Evolutionary conservation across 2,797 vertebrate species (phyloP), one percentile per base, ranked within the genome.

Genomic region (Gallinago stenura): DNA sequence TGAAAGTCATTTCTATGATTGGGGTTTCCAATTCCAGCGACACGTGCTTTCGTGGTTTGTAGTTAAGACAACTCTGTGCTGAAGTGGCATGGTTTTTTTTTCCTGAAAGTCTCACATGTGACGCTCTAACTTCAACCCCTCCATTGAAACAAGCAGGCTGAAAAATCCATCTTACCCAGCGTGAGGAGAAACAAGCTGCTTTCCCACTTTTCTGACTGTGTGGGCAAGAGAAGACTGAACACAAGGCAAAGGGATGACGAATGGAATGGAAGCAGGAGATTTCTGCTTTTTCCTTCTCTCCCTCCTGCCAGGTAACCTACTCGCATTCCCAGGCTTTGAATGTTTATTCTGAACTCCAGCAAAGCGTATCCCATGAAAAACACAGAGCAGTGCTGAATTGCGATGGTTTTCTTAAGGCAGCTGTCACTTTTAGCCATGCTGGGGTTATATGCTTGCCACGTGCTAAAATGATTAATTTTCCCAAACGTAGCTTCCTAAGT

Each of bases 261-360:
- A 43, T 5, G 50, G 58, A 89, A 13, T 0, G 0, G 25, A 60
- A 26, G 60, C 51, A 58, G 58, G 39, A 62, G 48, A 45, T 5
- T 61, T 53, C 45, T 31, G n/a, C 26, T 83, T 73, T 88, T 60
- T 30, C 76, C 65, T 80, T 45, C 53, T 80, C 51, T 64, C 48
- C 65, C 8, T 68, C 48, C 76, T 88, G 85, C 71, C 91, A 91
- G 90, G 85, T 94, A 68, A 83, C 33, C 35, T 64, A 3, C 15
- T 12, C 46, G 22, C 65, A 51, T 78, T 91, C 48, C 60, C 30
- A 46, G 85, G 24, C 61, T 78, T n/a, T 8, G 39, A 45, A 11
- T 78, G 60, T 68, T 88, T 60, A 31, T 68, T 61, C 72, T 93
- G 79, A 64, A 57, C 57, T 87, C 19, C 75, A 83, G 56, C 31